Evolutionary conservation across 1,140 invertebrate species (phyloP).

Genomic region (Calliphora vicina): DNA sequence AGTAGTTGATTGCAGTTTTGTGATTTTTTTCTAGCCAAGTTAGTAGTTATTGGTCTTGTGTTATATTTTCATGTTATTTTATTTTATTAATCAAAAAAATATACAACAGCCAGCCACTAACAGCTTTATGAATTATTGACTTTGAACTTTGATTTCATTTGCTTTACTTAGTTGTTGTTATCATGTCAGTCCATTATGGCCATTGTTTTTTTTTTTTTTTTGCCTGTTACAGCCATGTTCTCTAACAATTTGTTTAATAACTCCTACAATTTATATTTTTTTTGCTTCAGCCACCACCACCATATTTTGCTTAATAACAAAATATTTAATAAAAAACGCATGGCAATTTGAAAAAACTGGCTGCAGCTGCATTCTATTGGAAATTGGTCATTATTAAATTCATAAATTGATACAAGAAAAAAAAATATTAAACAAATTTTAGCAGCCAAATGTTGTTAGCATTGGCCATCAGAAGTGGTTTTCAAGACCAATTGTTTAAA

Average conservation of each 20-base stretch:
- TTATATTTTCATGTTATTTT: neutral
- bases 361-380: neutral
- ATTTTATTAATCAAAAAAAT: neutral
- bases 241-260: constrained; percentile 30
- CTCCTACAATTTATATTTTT: constrained; percentile 22
- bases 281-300: too few relatives aligned
- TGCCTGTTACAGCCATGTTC: neutral
- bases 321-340: neutral
- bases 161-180: neutral
- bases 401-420: neutral
- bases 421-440: neutral
- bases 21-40: neutral
- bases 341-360: neutral
- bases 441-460: neutral
- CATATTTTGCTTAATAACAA: neutral
- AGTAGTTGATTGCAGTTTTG: neutral
- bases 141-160: constrained; percentile 28
- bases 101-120: neutral
- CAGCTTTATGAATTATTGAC: constrained; percentile 28
- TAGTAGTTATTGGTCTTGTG: neutral
- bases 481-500: neutral
- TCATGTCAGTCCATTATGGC: constrained; percentile 7
- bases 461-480: constrained; percentile 8
- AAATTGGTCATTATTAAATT: neutral
- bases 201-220: neutral